Percentiles rank a stretch among this genome's conserved stretches.
These are phyloP conservation scores for Eospalax fontanierii DNA, from an alignment of 2,797 vertebrate genomes.

Conservation along the genomic window DNA sequence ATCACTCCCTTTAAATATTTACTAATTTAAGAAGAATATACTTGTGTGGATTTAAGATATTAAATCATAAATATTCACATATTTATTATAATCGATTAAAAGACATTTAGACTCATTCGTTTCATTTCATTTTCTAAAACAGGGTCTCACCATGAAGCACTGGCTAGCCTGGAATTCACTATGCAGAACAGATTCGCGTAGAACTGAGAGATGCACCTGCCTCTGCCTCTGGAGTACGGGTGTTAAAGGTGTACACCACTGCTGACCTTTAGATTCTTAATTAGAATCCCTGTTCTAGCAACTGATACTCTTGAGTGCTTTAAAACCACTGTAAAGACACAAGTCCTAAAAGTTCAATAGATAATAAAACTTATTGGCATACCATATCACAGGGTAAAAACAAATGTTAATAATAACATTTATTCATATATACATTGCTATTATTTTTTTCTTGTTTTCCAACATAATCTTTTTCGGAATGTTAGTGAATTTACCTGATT, in stretches of 20 bases:
- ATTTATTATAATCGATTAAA: not conserved
- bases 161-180: too few species aligned
- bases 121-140: too few species aligned
- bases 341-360: not conserved
- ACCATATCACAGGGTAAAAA: not conserved
- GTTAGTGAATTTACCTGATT: not conserved
- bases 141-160: too few species aligned
- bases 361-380: not conserved
- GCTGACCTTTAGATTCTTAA: not conserved
- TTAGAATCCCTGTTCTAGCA: not conserved
- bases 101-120: not conserved
- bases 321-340: not conserved
- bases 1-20: not conserved
- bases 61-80: not conserved
- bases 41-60: not conserved
- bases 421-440: not conserved
- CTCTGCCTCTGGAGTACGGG: too few species aligned
- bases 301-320: not conserved
- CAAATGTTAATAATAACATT: too few species aligned
- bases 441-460: not conserved
- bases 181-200: too few species aligned
- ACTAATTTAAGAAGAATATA: not conserved
- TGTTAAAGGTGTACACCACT: too few species aligned
- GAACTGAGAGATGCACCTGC: too few species aligned
- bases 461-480: not conserved